These are phyloP conservation scores for Pipa parva DNA, from an alignment of 2,113 vertebrate genomes.

Conservation along the genomic window DNA sequence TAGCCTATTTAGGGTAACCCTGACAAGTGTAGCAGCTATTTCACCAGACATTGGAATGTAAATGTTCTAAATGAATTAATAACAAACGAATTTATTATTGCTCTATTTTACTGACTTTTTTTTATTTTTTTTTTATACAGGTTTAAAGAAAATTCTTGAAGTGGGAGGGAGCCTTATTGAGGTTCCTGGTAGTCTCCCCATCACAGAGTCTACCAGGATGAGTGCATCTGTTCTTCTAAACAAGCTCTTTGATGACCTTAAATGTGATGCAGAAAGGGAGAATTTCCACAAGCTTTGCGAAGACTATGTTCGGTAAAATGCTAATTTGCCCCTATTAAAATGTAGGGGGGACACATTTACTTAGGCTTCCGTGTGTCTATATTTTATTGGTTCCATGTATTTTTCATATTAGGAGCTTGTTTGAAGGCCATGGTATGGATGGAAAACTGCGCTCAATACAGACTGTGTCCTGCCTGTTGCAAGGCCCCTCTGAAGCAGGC, in stretches of 20 bases:
- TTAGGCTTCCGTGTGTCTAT: too few relatives aligned
- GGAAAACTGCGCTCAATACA: constrained; percentile 89
- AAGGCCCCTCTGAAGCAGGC: constrained; percentile 86
- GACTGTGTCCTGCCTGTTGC: constrained; percentile 85
- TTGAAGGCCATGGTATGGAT: constrained; percentile 62
- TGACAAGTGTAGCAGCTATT: too few relatives aligned
- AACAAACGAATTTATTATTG: background rate
- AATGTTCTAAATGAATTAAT: too few relatives aligned
- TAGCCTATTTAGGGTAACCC: too few relatives aligned
- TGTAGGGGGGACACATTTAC: too few relatives aligned
- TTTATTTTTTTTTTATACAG: constrained; percentile 54
- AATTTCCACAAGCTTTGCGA: constrained; percentile 87
- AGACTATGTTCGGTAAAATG: constrained; percentile 78
- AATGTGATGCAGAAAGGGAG: constrained; percentile 84
- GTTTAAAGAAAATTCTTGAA: constrained; percentile 86
- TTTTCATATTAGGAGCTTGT: constrained; percentile 70
- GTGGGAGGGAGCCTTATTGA: constrained; percentile 79
- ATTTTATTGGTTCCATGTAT: too few relatives aligned
- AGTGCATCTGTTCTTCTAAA: constrained; percentile 84
- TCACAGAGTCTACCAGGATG: constrained; percentile 88
- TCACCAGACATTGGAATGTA: too few relatives aligned
- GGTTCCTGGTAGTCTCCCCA: constrained; percentile 57
- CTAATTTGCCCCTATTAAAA: too few relatives aligned
- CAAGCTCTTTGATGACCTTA: constrained; percentile 90
- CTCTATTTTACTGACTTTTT: background rate